Evolutionary conservation across 2,113 vertebrate species (phyloP), one percentile per base, ranked within the genome.

Genomic region (Eidolon helvum): DNA sequence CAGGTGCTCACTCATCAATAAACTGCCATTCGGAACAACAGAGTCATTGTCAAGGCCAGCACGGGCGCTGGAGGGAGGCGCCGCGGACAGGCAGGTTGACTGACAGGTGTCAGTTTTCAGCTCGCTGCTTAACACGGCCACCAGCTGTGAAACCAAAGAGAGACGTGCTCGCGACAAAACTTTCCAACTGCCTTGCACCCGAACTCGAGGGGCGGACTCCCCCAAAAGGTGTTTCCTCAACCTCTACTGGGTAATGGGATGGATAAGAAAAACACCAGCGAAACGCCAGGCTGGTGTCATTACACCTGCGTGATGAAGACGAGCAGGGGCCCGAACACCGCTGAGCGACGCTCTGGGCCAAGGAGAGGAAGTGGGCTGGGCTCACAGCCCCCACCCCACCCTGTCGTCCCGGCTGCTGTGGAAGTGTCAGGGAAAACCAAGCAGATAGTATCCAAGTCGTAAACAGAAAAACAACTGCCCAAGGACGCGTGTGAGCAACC

Each of bases 401-500:
- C 97, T 87, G 74, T 71, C 92, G 98, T 96, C 97, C 93, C 35
- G 96, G 98, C 97, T 96, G 97, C 96, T 97, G 96, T 92, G 95
- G 98, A 98, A 97, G 96, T 94, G 97, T 97, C 97, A 98, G 90
- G 61, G 84, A 97, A 97, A 98, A 97, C 95, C 78, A 86, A 97
- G 91, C 96, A 97, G 96, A 95, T 95, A 96, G 94, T 95, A 95
- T 35, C 92, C 96, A 96, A 96, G 90, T 63, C 85, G 90, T 96
- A 98, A 98, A 98, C 97, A 82, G 98, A 97, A 97, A 93, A 87
- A 96, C 97, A 97, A 97, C 97, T 96, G 91, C 90, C 96, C 87
- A 98, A 94, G 84, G 87, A 83, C 1, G 92, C 91, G 96, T 35
- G 65, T 78, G 91, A 96, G 95, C 33, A 85, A 96, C 95, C 97